Base-by-base conservation (phyloP, 2,797 vertebrate genomes). In the Sparidentex hasta region DNA sequence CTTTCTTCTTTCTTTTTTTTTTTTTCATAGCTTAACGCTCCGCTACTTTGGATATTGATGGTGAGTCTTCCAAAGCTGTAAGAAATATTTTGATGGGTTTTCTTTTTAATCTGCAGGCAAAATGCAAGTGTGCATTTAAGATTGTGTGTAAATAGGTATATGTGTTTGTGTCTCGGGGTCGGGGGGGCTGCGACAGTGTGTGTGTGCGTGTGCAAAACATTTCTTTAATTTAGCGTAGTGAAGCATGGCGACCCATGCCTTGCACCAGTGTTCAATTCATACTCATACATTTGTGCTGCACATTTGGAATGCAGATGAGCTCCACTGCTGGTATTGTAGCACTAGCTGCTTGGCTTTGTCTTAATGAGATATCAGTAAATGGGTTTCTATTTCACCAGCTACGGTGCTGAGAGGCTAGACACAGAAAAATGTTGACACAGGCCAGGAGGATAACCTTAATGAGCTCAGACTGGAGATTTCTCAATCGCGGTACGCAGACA, bases 261-360 rank as follows among this genome's bases (percentile, higher is more conserved):
- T 82, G 72, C 71, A 44, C 85, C 59, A 29, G 80, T 83, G 81
- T 88, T 89, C 85, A 82, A 92, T 89, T 91, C 92, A 87, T 74
- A 68, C 77, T 91, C 79, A n/a, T n/a, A 84, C 88, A 82, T 91
- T 93, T 87, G 90, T 72, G 64, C 57, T 44, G 64, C 74, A 73
- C 86, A 88, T 89, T 90, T 83, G 81, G 88, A 94, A 92, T 92
- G 88, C 89, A 91, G 87, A 88, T 92, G 90, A 93, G 87, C 64
- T 71, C 57, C 67, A 57, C 79, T 84, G 83, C 70, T 78, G 83
- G 76, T 90, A 61, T 83, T 92, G 78, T 81, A 86, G 76, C 74
- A 71, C 72, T 77, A 16, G 72, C 64, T 88, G 81, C 91, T 91
- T 88, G 91, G 81, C 85, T 91, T 87, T 78, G 86, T 90, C 71